Percentiles rank a stretch among this genome's conserved stretches.
Conservation (phyloP, 2,888 invertebrate species). For the Cephus spinipes region DNA sequence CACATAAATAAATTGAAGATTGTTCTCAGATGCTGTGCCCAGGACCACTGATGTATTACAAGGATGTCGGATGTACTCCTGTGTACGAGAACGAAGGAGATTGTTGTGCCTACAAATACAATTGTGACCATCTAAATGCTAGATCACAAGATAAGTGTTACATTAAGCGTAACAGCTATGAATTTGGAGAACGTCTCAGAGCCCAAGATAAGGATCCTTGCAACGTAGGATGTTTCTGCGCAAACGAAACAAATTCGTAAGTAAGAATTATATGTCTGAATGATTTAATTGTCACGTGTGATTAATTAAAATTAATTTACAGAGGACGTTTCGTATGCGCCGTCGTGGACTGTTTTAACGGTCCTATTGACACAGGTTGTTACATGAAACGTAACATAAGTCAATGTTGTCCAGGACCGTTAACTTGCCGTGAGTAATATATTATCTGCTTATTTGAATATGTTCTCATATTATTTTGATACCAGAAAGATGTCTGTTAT, state of each 20-base stretch:
- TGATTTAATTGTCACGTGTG: background rate
- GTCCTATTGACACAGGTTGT: constrained; percentile 30
- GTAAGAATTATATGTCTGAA: background rate
- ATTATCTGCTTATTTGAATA: background rate
- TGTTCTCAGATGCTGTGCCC: too few species aligned
- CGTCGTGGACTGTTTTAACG: constrained; percentile 37
- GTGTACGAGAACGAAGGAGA: too few species aligned
- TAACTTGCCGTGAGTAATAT: constrained; percentile 49
- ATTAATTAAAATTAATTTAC: background rate
- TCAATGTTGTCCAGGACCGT: constrained; percentile 37
- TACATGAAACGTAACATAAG: constrained; percentile 18
- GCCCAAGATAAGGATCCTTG: constrained; percentile 48
- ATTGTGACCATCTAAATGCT: too few species aligned
- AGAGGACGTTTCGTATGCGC: constrained; percentile 48
- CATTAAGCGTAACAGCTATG: constrained; percentile 17
- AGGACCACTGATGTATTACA: too few species aligned
- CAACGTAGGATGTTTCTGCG: constrained; percentile 44
- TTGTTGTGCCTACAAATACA: too few species aligned
- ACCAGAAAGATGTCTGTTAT: background rate
- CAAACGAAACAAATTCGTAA: background rate
- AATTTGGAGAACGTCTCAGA: constrained; percentile 38
- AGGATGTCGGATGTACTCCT: too few species aligned
- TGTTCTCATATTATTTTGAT: background rate
- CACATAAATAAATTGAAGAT: too few species aligned
- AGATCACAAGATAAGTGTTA: too few species aligned